Evolutionary conservation across 2,888 invertebrate genomes (phyloP).

Genomic region (Eulithis prunata): DNA sequence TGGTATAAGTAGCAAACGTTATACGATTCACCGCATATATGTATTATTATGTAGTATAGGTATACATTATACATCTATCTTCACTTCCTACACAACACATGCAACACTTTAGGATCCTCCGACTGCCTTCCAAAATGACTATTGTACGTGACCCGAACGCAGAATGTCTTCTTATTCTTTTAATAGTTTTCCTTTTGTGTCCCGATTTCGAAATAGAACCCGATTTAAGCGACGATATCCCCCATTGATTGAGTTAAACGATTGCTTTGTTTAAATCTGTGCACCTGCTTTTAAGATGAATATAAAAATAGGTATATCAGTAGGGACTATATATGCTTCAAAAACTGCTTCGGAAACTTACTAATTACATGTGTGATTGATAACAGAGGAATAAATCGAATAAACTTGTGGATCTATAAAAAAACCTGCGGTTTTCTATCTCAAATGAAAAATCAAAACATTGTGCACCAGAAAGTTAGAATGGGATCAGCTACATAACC

Average conservation of each 20-base stretch:
- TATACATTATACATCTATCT: neutral
- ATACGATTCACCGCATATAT: slow-evolving; percentile 14
- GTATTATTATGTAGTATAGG: no score
- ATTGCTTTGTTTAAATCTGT: slow-evolving; percentile 31
- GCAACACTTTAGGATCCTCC: slow-evolving; percentile 37
- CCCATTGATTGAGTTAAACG: slow-evolving; percentile 40
- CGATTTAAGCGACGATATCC: slow-evolving; percentile 42
- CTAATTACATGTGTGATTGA: no score
- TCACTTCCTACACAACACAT: slow-evolving; percentile 12
- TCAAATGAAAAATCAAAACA: neutral
- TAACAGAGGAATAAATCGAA: neutral
- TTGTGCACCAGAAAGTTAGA: slow-evolving; percentile 20
- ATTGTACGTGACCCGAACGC: slow-evolving; percentile 67
- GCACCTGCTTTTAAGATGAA: slow-evolving; percentile 14
- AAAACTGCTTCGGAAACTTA: no score
- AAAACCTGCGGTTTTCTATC: slow-evolving; percentile 2
- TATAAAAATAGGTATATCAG: neutral
- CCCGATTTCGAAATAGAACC: slow-evolving; percentile 52
- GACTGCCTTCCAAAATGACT: slow-evolving; percentile 70
- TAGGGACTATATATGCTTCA: no score
- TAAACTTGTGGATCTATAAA: neutral
- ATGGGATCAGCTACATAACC: slow-evolving; percentile 19
- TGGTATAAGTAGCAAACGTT: neutral
- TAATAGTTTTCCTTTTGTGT: slow-evolving; percentile 62
- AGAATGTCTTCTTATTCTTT: slow-evolving; percentile 64